These are phyloP conservation scores for Tenodera sinensis DNA, from an alignment of 2,888 invertebrate species.

Conservation along the genomic window DNA sequence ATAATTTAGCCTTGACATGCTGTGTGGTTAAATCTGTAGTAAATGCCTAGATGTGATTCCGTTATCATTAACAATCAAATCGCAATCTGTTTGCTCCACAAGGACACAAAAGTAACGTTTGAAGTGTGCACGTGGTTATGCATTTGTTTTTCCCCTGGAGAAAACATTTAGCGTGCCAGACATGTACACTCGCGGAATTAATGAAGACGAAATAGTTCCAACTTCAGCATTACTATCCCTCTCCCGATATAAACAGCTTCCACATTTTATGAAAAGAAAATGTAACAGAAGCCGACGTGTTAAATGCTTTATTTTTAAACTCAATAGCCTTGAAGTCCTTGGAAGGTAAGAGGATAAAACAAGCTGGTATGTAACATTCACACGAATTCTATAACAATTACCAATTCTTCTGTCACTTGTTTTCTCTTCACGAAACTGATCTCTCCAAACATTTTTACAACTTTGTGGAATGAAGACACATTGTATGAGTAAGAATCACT, in stretches of 20 bases:
- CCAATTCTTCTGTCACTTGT: too few species aligned
- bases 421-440: too few species aligned
- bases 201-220: not conserved
- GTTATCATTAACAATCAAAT: not conserved
- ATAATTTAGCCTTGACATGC: not conserved
- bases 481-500: too few species aligned
- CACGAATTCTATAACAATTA: too few species aligned
- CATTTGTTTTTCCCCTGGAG: not conserved
- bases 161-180: not conserved
- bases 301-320: too few species aligned
- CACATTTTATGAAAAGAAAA: too few species aligned
- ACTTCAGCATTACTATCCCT: not conserved
- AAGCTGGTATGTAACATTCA: too few species aligned
- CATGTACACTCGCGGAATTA: not conserved
- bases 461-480: too few species aligned
- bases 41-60: not conserved
- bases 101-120: not conserved
- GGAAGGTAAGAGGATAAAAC: too few species aligned
- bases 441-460: too few species aligned
- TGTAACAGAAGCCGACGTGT: too few species aligned
- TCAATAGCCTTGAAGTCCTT: too few species aligned
- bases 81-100: not conserved
- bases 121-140: not conserved
- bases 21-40: not conserved
- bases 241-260: not conserved